phyloP scores from a whole-genome alignment of 2,113 vertebrate species.

The Collichthys lucidus region DNA sequence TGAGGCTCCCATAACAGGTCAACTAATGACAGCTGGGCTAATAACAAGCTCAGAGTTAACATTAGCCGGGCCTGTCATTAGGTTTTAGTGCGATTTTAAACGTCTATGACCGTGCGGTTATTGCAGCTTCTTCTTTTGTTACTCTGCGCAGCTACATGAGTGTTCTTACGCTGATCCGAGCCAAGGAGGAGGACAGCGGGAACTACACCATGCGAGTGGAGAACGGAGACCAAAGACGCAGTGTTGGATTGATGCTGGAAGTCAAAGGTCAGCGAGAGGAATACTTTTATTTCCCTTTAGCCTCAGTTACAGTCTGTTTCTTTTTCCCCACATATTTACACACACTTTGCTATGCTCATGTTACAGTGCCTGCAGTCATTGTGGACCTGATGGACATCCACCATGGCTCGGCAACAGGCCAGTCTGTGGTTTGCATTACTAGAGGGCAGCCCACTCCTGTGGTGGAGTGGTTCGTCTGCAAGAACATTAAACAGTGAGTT shows the following conservation, averaged over 20 bases:
- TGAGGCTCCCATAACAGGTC: conserved; percentile 66
- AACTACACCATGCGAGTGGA: conserved; percentile 91
- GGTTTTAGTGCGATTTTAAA: neutral
- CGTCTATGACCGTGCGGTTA: neutral
- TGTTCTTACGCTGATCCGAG: conserved; percentile 92
- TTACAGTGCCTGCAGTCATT: conserved; percentile 92
- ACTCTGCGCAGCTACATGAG: conserved; percentile 87
- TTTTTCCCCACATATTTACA: conserved; percentile 1
- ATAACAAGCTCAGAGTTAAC: conserved; percentile 36
- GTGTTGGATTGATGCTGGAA: conserved; percentile 88
- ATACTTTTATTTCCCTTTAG: conserved; percentile 24
- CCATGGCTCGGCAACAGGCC: conserved; percentile 88
- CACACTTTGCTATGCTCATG: conserved; percentile 20
- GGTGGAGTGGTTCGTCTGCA: conserved; percentile 97
- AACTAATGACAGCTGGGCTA: conserved; percentile 17
- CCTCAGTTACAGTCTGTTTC: neutral
- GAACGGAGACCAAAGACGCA: conserved; percentile 87
- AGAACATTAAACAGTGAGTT: conserved; percentile 94
- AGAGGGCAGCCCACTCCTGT: conserved; percentile 90
- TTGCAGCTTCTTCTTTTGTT: conserved; percentile 18
- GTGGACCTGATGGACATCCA: conserved; percentile 92
- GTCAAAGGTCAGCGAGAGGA: conserved; percentile 90
- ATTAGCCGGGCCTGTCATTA: conserved; percentile 40
- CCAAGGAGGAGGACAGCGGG: conserved; percentile 96
- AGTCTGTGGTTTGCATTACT: conserved; percentile 91